phyloP scores from a whole-genome alignment of 1,140 invertebrate genomes.

The Papilio xuthus region DNA sequence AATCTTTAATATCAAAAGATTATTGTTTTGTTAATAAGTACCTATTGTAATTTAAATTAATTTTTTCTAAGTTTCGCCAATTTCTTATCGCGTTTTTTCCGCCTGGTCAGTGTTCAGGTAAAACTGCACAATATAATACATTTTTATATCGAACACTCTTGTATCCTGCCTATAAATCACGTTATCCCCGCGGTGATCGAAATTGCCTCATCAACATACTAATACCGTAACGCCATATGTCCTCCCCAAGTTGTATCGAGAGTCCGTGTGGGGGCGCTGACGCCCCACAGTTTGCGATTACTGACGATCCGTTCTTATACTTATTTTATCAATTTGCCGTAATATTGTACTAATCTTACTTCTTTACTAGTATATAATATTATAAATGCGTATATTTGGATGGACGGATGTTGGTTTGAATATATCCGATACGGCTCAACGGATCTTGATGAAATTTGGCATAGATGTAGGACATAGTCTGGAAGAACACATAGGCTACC shows the following conservation, averaged over 20 bases:
- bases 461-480: too few relatives aligned
- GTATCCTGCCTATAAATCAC: slow-evolving; percentile 70
- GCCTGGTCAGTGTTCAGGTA: neutral
- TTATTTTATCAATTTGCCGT: slow-evolving; percentile 4
- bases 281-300: slow-evolving; percentile 14
- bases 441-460: too few relatives aligned
- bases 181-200: slow-evolving; percentile 67
- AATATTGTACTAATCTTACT: slow-evolving; percentile 5
- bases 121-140: neutral
- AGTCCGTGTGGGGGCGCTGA: slow-evolving; percentile 6
- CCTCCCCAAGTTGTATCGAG: slow-evolving; percentile 37
- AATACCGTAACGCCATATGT: slow-evolving; percentile 73
- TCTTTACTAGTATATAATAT: too few relatives aligned
- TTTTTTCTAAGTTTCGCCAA: neutral
- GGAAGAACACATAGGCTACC: too few relatives aligned
- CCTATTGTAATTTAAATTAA: neutral
- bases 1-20: too few relatives aligned
- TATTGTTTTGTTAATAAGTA: too few relatives aligned
- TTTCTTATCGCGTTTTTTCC: neutral
- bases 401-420: too few relatives aligned
- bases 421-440: too few relatives aligned
- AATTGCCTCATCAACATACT: slow-evolving; percentile 82
- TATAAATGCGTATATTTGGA: too few relatives aligned
- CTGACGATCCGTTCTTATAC: slow-evolving; percentile 5
- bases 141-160: slow-evolving; percentile 46